These are phyloP conservation scores for Heteronetta atricapilla DNA, from an alignment of 2,113 vertebrate genomes.

Conservation along the genomic window DNA sequence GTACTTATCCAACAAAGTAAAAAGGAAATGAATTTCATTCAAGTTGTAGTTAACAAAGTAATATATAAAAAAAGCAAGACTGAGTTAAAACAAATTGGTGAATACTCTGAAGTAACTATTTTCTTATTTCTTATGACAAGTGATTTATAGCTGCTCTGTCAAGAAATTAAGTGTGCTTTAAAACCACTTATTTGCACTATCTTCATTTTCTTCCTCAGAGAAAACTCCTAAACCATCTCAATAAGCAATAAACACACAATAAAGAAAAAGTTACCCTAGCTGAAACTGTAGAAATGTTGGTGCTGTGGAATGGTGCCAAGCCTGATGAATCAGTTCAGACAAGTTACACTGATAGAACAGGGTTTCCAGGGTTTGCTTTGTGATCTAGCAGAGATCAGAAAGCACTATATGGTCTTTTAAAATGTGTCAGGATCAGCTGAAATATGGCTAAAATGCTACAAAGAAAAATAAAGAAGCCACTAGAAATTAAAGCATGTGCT, in stretches of 20 bases:
- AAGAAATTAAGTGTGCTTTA: neutral
- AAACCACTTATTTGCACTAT: neutral
- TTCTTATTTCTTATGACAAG: neutral
- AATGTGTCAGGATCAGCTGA: neutral
- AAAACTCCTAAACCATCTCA: neutral
- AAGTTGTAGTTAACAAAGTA: neutral
- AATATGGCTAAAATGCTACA: neutral
- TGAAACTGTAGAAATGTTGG: conserved; percentile 8
- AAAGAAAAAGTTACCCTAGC: neutral
- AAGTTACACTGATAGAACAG: neutral
- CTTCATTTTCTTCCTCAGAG: neutral
- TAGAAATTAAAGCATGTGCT: neutral
- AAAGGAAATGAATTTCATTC: neutral
- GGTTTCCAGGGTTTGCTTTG: neutral
- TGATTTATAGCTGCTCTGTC: neutral
- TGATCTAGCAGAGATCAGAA: conserved; percentile 31
- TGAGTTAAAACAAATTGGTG: neutral
- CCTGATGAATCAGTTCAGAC: neutral
- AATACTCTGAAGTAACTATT: neutral
- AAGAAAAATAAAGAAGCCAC: neutral
- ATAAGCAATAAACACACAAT: neutral
- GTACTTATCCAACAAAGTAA: neutral
- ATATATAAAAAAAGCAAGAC: neutral
- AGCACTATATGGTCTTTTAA: neutral
- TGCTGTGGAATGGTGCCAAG: neutral